Conservation (phyloP, 2,888 invertebrate genomes). For the Cheilosia vulpina region DNA sequence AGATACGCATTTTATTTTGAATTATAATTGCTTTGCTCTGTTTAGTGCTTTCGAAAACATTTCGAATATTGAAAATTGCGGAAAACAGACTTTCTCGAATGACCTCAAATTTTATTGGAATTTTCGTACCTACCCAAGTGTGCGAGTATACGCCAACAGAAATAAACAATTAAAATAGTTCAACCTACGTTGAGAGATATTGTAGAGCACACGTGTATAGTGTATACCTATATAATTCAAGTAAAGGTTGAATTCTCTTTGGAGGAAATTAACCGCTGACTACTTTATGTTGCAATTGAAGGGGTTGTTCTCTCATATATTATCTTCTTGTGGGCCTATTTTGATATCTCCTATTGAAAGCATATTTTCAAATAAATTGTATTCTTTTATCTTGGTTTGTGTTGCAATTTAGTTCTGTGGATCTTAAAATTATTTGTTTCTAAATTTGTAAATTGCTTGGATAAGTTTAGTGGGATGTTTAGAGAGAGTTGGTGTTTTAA, state of each 20-base stretch:
- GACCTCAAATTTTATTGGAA: constrained; percentile 4
- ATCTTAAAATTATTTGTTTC: too few relatives aligned
- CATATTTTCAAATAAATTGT: not conserved
- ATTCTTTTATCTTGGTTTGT: not conserved
- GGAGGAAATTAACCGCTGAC: constrained; percentile 10
- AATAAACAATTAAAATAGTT: constrained; percentile 44
- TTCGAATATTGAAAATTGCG: not conserved
- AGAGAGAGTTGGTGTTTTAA: too few relatives aligned
- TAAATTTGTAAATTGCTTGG: too few relatives aligned
- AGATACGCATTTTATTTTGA: not conserved
- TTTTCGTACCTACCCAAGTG: not conserved
- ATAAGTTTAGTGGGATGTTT: too few relatives aligned
- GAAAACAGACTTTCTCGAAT: not conserved
- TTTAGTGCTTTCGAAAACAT: constrained; percentile 1
- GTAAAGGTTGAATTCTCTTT: constrained; percentile 35
- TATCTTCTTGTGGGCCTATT: not conserved
- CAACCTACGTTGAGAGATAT: constrained; percentile 16
- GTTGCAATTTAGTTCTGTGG: not conserved
- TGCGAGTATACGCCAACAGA: not conserved
- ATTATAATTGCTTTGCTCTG: constrained; percentile 1
- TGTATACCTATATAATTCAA: constrained; percentile 18
- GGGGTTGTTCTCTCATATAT: not conserved
- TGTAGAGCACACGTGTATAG: constrained; percentile 36
- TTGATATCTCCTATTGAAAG: not conserved
- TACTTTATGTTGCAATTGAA: constrained; percentile 12